A percentile compares a stretch with the other conserved stretches of the same genome.
Conservation (phyloP, 2,797 vertebrate species). For the Tiaroga cobitis region DNA sequence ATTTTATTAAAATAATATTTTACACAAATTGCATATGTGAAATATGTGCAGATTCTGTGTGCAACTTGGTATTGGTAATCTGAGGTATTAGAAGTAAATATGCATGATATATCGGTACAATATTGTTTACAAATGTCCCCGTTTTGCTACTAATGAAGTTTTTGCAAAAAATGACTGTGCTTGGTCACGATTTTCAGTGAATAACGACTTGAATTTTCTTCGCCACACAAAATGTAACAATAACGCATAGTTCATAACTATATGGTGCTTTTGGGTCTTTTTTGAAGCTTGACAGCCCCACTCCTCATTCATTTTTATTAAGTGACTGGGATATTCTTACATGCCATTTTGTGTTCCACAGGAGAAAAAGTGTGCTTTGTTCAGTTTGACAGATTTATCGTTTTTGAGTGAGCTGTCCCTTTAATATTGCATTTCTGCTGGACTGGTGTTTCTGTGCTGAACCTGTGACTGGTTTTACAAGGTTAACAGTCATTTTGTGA, state of each 20-base stretch:
- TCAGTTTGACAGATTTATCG: background rate
- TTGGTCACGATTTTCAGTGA: background rate
- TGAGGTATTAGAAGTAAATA: background rate
- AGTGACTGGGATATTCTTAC: background rate
- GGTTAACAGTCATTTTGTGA: conserved; percentile 12
- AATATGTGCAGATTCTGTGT: background rate
- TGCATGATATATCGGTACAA: background rate
- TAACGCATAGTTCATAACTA: background rate
- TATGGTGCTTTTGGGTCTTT: background rate
- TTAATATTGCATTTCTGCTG: background rate
- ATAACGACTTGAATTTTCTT: background rate
- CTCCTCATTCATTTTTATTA: background rate
- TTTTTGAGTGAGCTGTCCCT: background rate
- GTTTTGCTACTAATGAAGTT: background rate
- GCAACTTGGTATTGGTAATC: background rate
- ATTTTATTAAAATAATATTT: background rate
- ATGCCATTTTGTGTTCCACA: background rate
- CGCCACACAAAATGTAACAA: background rate
- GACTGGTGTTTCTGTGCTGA: conserved; percentile 3
- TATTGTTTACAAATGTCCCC: background rate
- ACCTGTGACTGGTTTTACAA: background rate
- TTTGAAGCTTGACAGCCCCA: too few relatives aligned
- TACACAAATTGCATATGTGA: background rate
- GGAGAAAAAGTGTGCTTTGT: background rate
- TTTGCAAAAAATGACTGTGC: background rate